These are phyloP conservation scores for Dynastes grantii DNA, from an alignment of 2,888 invertebrate genomes.

Conservation along the genomic window DNA sequence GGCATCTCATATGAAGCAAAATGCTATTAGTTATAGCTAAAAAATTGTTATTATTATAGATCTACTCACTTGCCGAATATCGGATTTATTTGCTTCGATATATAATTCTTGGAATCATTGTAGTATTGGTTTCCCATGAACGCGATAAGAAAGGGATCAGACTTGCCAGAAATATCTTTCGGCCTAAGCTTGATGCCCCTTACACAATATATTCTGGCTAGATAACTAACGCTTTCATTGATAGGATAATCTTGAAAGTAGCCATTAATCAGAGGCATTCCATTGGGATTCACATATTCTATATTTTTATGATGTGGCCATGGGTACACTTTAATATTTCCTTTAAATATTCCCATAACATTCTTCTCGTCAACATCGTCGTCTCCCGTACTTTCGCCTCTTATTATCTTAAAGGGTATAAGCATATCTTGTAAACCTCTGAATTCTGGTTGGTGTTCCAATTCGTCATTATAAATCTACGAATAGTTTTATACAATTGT, in stretches of 20 bases:
- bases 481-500: background rate
- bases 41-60: background rate
- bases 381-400: conserved; percentile 73
- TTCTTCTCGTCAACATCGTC: conserved; percentile 71
- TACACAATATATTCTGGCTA: conserved; percentile 85
- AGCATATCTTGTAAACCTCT: conserved; percentile 79
- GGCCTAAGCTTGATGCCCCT: conserved; percentile 82
- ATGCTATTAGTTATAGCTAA: too few species aligned
- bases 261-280: conserved; percentile 75
- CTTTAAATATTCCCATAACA: conserved; percentile 66
- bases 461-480: conserved; percentile 74
- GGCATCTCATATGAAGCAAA: too few species aligned
- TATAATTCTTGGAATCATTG: conserved; percentile 80
- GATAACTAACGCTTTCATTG: conserved; percentile 76
- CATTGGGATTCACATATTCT: conserved; percentile 71
- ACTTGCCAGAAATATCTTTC: conserved; percentile 80
- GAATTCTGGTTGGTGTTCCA: conserved; percentile 80
- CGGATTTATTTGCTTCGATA: conserved; percentile 85
- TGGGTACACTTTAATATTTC: conserved; percentile 74
- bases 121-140: conserved; percentile 78
- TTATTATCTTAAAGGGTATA: conserved; percentile 76
- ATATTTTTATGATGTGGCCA: conserved; percentile 77
- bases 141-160: conserved; percentile 85
- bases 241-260: conserved; percentile 77
- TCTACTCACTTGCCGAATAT: conserved; percentile 82